Conservation (phyloP, 2,113 vertebrate species). For the Antidorcas marsupialis region DNA sequence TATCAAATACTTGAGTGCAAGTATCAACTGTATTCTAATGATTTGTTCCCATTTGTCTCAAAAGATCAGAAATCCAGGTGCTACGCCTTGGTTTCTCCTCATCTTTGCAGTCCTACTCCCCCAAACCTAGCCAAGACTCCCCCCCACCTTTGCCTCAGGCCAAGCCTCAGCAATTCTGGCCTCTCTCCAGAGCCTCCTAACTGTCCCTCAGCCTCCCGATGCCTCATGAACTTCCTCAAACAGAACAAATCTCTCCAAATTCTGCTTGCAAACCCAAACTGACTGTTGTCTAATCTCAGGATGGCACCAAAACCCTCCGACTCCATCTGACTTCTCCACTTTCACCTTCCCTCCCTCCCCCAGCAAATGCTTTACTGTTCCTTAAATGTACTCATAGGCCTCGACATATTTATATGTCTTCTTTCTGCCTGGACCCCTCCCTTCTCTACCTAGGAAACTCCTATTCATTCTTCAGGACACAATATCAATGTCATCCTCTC, state of each 20-base stretch:
- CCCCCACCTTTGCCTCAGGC: background rate
- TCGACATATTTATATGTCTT: background rate
- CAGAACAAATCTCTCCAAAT: background rate
- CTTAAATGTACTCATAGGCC: background rate
- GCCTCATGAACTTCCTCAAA: background rate
- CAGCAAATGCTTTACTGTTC: background rate
- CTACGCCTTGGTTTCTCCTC: background rate
- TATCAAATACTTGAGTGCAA: background rate
- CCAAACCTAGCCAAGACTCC: background rate
- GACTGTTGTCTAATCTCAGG: background rate
- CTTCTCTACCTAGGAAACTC: background rate
- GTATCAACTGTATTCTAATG: background rate
- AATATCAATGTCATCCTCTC: background rate
- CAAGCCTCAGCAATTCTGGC: background rate
- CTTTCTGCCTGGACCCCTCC: background rate
- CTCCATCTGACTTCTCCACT: background rate
- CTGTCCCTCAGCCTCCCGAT: background rate
- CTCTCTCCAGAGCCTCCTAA: background rate
- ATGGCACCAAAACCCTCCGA: background rate
- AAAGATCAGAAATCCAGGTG: background rate
- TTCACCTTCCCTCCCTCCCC: background rate
- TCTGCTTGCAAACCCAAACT: background rate
- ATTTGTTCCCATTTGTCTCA: background rate
- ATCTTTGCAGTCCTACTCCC: background rate
- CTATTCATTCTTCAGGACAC: background rate